A percentile compares a stretch with the other conserved stretches of the same genome.
These are phyloP conservation scores for Danio choprae DNA, from an alignment of 2,797 vertebrate genomes.

Conservation along the genomic window DNA sequence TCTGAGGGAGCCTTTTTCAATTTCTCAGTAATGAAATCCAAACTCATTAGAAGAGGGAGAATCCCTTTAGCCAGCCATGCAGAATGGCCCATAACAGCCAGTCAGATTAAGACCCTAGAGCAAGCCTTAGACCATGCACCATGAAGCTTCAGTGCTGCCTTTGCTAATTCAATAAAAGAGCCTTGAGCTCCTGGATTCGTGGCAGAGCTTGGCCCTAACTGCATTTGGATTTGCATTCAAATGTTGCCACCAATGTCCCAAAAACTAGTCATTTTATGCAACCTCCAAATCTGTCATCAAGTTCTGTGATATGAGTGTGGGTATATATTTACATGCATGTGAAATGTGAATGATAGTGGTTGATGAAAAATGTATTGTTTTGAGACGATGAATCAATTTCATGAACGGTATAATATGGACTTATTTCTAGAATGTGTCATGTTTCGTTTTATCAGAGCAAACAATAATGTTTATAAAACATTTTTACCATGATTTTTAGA, in stretches of 20 bases:
- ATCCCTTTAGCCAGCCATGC: conserved; percentile 62
- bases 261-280: conserved; percentile 14
- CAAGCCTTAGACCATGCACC: conserved; percentile 51
- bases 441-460: too few species aligned
- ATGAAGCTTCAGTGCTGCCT: conserved; percentile 47
- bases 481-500: too few species aligned
- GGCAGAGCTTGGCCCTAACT: conserved; percentile 38
- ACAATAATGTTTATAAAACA: too few species aligned
- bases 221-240: conserved; percentile 51
- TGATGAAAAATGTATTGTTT: not conserved
- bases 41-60: conserved; percentile 59
- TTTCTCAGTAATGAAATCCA: conserved; percentile 64
- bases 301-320: not conserved
- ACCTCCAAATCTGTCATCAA: not conserved
- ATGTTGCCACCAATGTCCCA: conserved; percentile 21
- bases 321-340: not conserved
- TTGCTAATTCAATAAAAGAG: conserved; percentile 62
- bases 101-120: conserved; percentile 61
- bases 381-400: too few species aligned
- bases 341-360: conserved; percentile 9
- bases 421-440: too few species aligned
- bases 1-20: conserved; percentile 49
- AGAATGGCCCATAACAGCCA: conserved; percentile 61
- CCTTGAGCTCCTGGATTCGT: conserved; percentile 45
- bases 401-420: too few species aligned